Conservation (phyloP, 2,888 invertebrate genomes). For the Eupithecia dodoneata region DNA sequence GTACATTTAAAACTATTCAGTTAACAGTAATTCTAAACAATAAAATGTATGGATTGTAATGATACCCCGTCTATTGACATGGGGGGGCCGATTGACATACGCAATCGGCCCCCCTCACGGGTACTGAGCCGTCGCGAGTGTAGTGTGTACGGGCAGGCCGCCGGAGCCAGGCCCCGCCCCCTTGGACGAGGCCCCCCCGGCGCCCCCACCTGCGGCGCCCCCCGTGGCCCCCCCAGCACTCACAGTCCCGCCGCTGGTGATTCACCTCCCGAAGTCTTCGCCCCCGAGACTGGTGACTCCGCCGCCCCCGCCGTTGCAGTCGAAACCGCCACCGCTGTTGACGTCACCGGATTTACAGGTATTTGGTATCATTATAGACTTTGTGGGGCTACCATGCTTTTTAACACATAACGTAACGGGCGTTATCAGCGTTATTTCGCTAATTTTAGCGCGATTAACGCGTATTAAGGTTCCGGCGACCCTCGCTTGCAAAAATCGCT, state of each 20-base stretch:
- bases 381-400: not conserved
- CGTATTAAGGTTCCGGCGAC: too few relatives aligned
- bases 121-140: constrained; percentile 70
- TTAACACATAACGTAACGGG: too few relatives aligned
- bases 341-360: constrained; percentile 47
- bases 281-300: constrained; percentile 33
- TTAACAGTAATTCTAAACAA: not conserved
- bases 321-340: constrained; percentile 31
- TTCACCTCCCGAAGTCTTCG: constrained; percentile 17
- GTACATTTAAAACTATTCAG: not conserved
- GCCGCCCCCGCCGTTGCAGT: constrained; percentile 30
- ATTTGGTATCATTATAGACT: constrained; percentile 18
- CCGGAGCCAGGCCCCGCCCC: constrained; percentile 50
- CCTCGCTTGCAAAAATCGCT: too few relatives aligned
- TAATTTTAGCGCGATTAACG: too few relatives aligned
- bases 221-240: not conserved
- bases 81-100: constrained; percentile 65
- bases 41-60: constrained; percentile 10
- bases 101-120: constrained; percentile 64
- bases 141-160: constrained; percentile 70
- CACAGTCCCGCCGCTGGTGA: constrained; percentile 24
- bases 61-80: constrained; percentile 30
- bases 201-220: not conserved
- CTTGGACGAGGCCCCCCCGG: constrained; percentile 29
- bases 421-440: too few relatives aligned